These are phyloP conservation scores for Myodes glareolus DNA, from an alignment of 2,113 vertebrate species.

Conservation along the genomic window DNA sequence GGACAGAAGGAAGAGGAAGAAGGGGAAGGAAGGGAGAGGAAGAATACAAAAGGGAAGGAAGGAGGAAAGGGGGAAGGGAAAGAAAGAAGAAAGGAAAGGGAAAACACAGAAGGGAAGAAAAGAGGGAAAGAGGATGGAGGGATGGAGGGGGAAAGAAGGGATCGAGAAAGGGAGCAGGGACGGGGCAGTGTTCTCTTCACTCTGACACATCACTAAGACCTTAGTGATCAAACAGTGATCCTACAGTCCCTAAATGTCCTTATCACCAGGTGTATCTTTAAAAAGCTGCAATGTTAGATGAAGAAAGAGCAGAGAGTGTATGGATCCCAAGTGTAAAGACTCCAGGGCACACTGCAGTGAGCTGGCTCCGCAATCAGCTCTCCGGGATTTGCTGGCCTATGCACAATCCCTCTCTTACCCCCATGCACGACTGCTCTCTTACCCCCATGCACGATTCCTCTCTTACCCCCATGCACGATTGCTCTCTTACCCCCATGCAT, in stretches of 20 bases:
- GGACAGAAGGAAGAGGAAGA: too few relatives aligned
- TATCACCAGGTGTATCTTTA: background rate
- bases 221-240: background rate
- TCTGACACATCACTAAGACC: background rate
- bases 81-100: background rate
- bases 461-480: too few relatives aligned
- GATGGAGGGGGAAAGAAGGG: rapidly evolving
- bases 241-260: background rate
- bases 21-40: background rate
- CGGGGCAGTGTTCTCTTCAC: background rate
- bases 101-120: rapidly evolving
- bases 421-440: background rate
- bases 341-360: too few relatives aligned
- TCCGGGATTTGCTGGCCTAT: background rate
- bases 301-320: background rate
- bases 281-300: background rate
- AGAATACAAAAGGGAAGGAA: background rate
- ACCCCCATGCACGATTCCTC: too few relatives aligned
- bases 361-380: background rate
- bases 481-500: too few relatives aligned
- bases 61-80: rapidly evolving
- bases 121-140: rapidly evolving
- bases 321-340: background rate
- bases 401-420: background rate
- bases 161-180: rapidly evolving